Base-by-base conservation (phyloP, 2,888 invertebrate species). In the Thera obeliscata region DNA sequence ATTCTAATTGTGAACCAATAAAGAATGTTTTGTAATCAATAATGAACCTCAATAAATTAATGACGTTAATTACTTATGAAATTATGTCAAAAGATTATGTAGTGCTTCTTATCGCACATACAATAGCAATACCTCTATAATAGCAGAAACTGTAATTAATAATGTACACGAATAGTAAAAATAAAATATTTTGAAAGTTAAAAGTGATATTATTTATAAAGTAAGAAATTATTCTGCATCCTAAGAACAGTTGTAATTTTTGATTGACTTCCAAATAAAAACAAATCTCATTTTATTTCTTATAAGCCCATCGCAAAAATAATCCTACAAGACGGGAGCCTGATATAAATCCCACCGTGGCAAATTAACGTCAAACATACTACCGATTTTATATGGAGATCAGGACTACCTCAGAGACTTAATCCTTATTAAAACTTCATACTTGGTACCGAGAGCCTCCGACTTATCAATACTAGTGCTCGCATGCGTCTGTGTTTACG, bases 301-400 rank as follows among this genome's bases (percentile, higher is more conserved):
- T 52, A 33, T 33, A 35, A 38, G 56, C 41, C 11, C 11, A n/a
- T 52, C 52, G 66, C 67, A 43, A 67, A 67, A 58, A 61, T 41
- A 54, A 48, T n/a, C 12, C 36, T 48, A 5, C 11, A 11, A 38
- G 66, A 35, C 66, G 5, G 52, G 48, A 66, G 59, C 49, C 36
- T 12, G 61, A 58, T 66, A 36, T 22, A 56, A 64, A 56, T 46
- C 43, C 60, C 67, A 64, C 64, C 82, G 79, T 77, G 71, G 56
- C 73, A 75, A 81, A 81, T 81, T 77, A 72, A 69, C 72, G 81
- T 80, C 81, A 81, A 82, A 82, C 77, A 82, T 52, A 69, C 58
- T 62, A 57, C 55, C 38, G 54, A 68, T 61, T 68, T 64, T 58
- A 55, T 61, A 68, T 58, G 64, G 61, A 36, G 61, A 64, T 68